Evolutionary conservation across 2,888 invertebrate species (phyloP), one percentile per base, ranked within the genome.

Genomic region (Leucophenga maculata): DNA sequence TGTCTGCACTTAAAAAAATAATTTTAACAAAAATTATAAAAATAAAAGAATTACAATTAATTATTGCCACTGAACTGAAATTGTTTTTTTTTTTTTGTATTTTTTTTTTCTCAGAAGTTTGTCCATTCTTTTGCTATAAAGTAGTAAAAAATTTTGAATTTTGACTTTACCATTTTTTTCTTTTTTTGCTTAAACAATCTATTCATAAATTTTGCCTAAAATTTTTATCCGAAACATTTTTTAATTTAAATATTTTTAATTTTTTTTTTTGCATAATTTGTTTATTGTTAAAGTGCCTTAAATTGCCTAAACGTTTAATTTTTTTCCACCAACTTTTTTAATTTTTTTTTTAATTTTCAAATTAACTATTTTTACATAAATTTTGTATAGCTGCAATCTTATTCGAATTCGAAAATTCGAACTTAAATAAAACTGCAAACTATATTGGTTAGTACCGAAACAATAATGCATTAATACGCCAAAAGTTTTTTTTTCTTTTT

Each of bases 211-310:
- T 86, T 85, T 78, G 85, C 82, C 83, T 85, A 85, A 79, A 79
- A 75, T 77, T 85, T 79, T 79, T 74, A 64, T 32, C 55, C 74
- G 75, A 75, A 77, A 79, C 75, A 68, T 71, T 73, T 74, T 74
- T 74, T 75, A 59, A 73, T 71, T 65, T 39, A n/a, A 11, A 50
- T 18, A 8, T 50, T 50, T 32, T 32, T 32, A 26, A 11, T 50
- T 48, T 65, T 52, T 71, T 26, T 75, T 76, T 74, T 70, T 75
- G 75, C 75, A 75, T 76, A 72, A 76, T 80, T 80, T 82, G 86
- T 85, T 86, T 86, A 84, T 85, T 86, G 86, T 86, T 86, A 86
- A 86, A 85, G 78, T 81, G 87, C 86, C 87, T 87, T 85, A 84
- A 84, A 85, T 86, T 86, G 84, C 83, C 86, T 86, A 86, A 86